Evolutionary conservation across 2,797 vertebrate genomes (phyloP).

Genomic region (Ctenopoma multispine): DNA sequence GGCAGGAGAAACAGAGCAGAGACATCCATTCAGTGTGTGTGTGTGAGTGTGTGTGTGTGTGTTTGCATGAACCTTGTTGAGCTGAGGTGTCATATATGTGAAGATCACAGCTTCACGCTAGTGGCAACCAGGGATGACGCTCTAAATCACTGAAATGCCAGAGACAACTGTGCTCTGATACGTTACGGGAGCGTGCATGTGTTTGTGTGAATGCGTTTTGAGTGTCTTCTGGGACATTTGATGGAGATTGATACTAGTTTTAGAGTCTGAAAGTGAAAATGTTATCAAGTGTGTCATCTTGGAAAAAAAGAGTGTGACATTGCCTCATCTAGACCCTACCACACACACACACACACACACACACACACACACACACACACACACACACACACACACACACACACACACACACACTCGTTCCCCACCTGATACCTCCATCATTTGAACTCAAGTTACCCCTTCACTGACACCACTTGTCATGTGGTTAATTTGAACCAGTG

Average conservation of each 20-base stretch:
- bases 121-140: conserved; percentile 74
- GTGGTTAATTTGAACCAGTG: background rate
- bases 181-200: conserved; percentile 35
- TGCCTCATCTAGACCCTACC: conserved; percentile 19
- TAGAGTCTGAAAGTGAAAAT: conserved; percentile 67
- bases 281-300: conserved; percentile 57
- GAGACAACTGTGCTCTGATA: conserved; percentile 71
- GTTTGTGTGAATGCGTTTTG: conserved; percentile 14
- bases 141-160: conserved; percentile 72
- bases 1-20: conserved; percentile 64
- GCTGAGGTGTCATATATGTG: conserved; percentile 80
- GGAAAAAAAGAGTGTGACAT: conserved; percentile 30
- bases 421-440: no score
- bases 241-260: conserved; percentile 63
- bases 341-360: conserved; percentile 1
- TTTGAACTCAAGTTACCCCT: background rate
- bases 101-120: conserved; percentile 76
- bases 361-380: no score
- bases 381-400: no score
- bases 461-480: background rate
- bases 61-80: conserved; percentile 66
- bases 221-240: conserved; percentile 63
- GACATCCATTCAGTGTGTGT: conserved; percentile 59
- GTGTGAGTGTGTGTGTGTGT: conserved; percentile 41
- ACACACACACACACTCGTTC: no score